Evolutionary conservation across 2,888 invertebrate genomes (phyloP).

Genomic region (Eupithecia centaureata): DNA sequence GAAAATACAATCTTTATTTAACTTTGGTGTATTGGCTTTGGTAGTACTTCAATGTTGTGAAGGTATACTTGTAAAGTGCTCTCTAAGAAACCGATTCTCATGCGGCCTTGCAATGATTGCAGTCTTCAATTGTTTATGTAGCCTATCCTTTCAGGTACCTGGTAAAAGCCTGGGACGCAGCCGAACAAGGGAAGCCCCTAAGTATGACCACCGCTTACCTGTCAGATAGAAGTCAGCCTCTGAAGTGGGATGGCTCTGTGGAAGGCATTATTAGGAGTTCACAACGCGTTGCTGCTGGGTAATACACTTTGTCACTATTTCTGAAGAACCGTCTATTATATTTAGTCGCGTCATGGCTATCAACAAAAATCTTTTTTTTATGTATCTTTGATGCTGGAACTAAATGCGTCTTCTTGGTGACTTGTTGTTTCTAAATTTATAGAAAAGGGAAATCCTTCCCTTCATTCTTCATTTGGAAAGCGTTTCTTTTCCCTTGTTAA

Average conservation of each 20-base stretch:
- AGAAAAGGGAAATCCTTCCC: no score
- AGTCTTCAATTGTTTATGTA: not conserved
- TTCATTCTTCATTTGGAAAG: no score
- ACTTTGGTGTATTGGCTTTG: not conserved
- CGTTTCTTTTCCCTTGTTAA: no score
- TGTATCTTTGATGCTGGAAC: no score
- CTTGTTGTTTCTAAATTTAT: no score
- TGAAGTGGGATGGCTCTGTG: constrained; percentile 72
- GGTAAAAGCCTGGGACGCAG: constrained; percentile 90
- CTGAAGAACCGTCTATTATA: no score
- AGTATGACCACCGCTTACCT: constrained; percentile 85
- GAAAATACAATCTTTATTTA: not conserved
- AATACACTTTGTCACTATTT: constrained; percentile 33
- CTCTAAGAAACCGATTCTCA: not conserved
- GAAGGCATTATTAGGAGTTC: constrained; percentile 83
- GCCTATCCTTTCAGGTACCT: constrained; percentile 82
- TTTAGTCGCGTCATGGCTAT: no score
- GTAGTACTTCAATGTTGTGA: not conserved
- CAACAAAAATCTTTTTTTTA: no score
- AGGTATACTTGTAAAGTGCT: not conserved
- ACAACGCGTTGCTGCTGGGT: constrained; percentile 86
- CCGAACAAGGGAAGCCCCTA: constrained; percentile 81
- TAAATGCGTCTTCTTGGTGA: not conserved
- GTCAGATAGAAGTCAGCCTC: constrained; percentile 48
- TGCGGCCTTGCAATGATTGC: not conserved